These are phyloP conservation scores for Saccostrea echinata DNA, from an alignment of 1,140 invertebrate species.

Conservation along the genomic window DNA sequence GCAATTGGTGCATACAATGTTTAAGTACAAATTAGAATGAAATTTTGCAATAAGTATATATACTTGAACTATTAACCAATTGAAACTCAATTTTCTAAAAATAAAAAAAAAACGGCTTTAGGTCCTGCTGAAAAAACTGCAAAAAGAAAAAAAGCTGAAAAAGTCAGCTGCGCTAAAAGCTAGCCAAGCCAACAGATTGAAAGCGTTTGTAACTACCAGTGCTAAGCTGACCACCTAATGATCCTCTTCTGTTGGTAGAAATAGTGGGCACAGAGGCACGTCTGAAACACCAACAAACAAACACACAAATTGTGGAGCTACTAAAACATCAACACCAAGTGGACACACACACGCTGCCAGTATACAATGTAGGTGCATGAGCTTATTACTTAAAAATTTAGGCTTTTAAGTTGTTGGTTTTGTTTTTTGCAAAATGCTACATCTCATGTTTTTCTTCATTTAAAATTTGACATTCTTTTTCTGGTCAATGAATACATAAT, in stretches of 20 bases:
- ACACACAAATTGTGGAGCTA: slow-evolving; percentile 13
- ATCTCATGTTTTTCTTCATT: neutral
- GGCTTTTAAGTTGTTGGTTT: neutral
- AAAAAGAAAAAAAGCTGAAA: slow-evolving; percentile 5
- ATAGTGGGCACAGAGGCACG: slow-evolving; percentile 1
- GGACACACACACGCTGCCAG: neutral
- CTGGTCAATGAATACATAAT: neutral
- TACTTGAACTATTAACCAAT: neutral
- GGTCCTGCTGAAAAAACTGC: slow-evolving; percentile 26
- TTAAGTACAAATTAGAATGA: no score
- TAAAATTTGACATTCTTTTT: neutral
- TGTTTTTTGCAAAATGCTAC: no score
- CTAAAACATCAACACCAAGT: neutral
- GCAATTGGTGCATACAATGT: no score
- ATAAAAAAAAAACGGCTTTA: neutral
- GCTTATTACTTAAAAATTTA: neutral
- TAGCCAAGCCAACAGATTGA: slow-evolving; percentile 33
- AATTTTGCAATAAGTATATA: neutral
- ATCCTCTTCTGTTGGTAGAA: slow-evolving; percentile 26
- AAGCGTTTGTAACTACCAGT: slow-evolving; percentile 24
- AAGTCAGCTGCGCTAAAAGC: slow-evolving; percentile 27
- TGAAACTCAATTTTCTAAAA: neutral
- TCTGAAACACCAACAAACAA: slow-evolving; percentile 29
- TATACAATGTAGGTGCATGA: neutral
- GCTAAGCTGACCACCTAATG: neutral